These are phyloP conservation scores for Nerophis ophidion DNA, from an alignment of 2,113 vertebrate species.

Conservation along the genomic window DNA sequence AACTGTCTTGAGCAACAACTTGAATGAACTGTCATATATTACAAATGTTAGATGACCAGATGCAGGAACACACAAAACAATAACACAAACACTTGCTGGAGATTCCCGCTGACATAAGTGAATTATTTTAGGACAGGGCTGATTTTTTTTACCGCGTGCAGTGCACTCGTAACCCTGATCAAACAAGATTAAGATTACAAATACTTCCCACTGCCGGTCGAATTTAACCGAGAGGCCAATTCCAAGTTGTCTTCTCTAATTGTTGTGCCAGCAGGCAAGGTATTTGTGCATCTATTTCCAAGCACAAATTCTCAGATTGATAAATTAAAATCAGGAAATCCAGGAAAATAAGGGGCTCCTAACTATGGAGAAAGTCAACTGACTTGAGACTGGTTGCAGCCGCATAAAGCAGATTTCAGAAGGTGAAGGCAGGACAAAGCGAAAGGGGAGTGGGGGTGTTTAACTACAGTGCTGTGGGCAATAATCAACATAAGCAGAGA, in stretches of 20 bases:
- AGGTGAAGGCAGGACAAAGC: conserved; percentile 42
- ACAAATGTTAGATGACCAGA: not conserved
- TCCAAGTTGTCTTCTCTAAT: conserved; percentile 46
- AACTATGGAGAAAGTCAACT: conserved; percentile 45
- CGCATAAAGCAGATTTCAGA: conserved; percentile 41
- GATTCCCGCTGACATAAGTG: conserved; percentile 49
- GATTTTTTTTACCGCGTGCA: conserved; percentile 70
- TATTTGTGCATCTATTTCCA: conserved; percentile 66
- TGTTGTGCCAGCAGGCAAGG: conserved; percentile 36
- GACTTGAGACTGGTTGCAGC: conserved; percentile 18
- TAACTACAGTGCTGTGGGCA: conserved; percentile 60
- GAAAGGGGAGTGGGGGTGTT: conserved; percentile 25
- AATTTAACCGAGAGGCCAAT: conserved; percentile 52
- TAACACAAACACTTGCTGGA: not conserved
- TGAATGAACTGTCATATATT: conserved; percentile 1
- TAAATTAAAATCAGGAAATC: conserved; percentile 66
- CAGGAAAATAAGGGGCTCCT: conserved; percentile 51
- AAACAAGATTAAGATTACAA: conserved; percentile 75
- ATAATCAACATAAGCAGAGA: conserved; percentile 70
- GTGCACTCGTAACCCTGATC: conserved; percentile 70
- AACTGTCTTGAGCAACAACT: conserved; percentile 35
- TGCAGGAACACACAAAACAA: too few species aligned
- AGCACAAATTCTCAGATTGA: conserved; percentile 62
- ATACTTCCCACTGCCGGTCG: conserved; percentile 53
- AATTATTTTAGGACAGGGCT: conserved; percentile 73